Conservation (phyloP, 2,888 invertebrate species). For the Exephanes ischioxanthus region DNA sequence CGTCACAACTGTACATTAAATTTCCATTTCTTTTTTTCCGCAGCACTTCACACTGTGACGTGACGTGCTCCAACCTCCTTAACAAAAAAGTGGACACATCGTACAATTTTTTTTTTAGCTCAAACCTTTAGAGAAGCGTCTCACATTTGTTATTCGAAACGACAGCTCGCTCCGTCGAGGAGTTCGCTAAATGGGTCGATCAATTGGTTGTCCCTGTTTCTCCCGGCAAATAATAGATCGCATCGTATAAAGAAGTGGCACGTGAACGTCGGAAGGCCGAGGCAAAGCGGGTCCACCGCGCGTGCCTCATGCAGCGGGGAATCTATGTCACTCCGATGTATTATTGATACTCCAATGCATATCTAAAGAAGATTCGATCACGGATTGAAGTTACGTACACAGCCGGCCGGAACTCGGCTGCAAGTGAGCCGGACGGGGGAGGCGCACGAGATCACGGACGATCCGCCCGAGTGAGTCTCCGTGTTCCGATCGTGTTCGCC, state of each 20-base stretch:
- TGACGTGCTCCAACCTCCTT: neutral
- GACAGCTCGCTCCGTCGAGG: neutral
- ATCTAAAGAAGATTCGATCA: slow-evolving; percentile 39
- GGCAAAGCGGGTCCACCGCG: neutral
- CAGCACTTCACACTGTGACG: too few relatives aligned
- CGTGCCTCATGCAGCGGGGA: slow-evolving; percentile 36
- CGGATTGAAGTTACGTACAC: neutral
- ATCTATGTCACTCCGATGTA: slow-evolving; percentile 51
- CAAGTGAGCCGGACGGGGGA: slow-evolving; percentile 10
- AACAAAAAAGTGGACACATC: too few relatives aligned
- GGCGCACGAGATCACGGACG: slow-evolving; percentile 9
- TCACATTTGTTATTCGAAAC: slow-evolving; percentile 1
- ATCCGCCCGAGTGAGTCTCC: slow-evolving; percentile 2
- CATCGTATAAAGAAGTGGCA: neutral
- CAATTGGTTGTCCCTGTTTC: neutral
- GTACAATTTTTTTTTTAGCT: neutral
- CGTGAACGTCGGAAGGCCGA: neutral
- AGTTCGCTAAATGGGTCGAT: slow-evolving; percentile 11
- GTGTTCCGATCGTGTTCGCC: slow-evolving; percentile 18
- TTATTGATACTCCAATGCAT: slow-evolving; percentile 56
- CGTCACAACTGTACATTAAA: too few relatives aligned
- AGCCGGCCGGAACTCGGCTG: slow-evolving; percentile 1
- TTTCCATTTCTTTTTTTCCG: too few relatives aligned
- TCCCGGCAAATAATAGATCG: slow-evolving; percentile 16
- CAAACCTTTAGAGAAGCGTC: neutral